These are phyloP conservation scores for Oriolus oriolus DNA, from an alignment of 2,113 vertebrate species.

Conservation along the genomic window DNA sequence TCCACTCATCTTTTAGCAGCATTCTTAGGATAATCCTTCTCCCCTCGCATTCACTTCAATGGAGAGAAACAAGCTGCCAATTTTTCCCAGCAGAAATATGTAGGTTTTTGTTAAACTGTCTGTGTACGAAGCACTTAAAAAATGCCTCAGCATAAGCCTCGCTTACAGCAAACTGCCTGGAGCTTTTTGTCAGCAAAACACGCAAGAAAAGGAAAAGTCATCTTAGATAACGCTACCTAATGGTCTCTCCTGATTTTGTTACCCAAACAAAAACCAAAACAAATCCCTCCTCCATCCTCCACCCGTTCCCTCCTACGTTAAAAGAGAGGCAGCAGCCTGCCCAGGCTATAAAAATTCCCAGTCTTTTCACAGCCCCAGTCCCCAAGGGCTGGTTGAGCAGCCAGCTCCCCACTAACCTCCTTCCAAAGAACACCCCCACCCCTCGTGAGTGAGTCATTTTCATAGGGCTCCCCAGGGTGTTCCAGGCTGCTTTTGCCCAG, in stretches of 20 bases:
- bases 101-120: background rate
- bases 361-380: background rate
- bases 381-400: background rate
- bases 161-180: background rate
- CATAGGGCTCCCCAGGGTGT: background rate
- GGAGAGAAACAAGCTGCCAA: background rate
- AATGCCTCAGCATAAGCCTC: background rate
- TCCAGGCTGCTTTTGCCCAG: background rate
- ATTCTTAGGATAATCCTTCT: background rate
- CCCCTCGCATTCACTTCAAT: background rate
- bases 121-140: background rate
- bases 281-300: background rate
- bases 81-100: background rate
- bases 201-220: background rate
- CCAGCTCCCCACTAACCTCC: background rate
- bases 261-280: constrained; percentile 52
- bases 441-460: constrained; percentile 19
- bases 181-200: background rate
- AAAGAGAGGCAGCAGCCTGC: constrained; percentile 15
- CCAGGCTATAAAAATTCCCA: background rate
- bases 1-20: background rate
- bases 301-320: background rate
- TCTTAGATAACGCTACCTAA: background rate
- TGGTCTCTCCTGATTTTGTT: background rate
- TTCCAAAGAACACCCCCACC: background rate